Conservation (phyloP, 2,888 invertebrate species). For the Mystacides longicornis region DNA sequence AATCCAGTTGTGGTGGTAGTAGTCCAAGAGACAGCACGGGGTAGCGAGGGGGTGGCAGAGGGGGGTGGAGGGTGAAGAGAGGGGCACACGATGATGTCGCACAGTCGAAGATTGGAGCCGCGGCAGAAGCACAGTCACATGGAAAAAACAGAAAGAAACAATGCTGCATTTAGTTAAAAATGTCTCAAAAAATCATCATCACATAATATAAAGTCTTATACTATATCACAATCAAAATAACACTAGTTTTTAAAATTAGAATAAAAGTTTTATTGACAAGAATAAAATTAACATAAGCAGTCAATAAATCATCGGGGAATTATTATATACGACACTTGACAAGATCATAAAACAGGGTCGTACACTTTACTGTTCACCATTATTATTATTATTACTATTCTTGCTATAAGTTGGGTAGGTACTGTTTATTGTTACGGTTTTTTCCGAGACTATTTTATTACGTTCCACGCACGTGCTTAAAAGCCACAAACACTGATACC, state of each 20-base stretch:
- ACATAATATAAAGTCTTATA: background rate
- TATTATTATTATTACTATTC: background rate
- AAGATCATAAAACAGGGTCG: conserved; percentile 15
- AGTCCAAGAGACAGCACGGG: conserved; percentile 25
- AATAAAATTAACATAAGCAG: conserved; percentile 3
- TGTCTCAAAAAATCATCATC: background rate
- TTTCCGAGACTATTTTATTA: background rate
- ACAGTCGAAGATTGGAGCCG: conserved; percentile 28
- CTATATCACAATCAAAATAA: background rate
- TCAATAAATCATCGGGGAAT: conserved; percentile 9
- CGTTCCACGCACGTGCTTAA: conserved; percentile 9
- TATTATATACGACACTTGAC: conserved; percentile 13
- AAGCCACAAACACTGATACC: conserved; percentile 1
- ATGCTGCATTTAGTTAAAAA: conserved; percentile 29
- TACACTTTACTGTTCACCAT: background rate
- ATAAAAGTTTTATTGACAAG: background rate
- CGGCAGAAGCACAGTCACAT: conserved; percentile 22
- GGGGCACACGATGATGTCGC: conserved; percentile 23
- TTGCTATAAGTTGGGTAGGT: too few relatives aligned
- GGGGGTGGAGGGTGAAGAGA: conserved; percentile 28
- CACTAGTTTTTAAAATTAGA: background rate
- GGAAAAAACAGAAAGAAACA: conserved; percentile 28
- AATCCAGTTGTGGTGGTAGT: conserved; percentile 22
- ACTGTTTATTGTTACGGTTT: too few relatives aligned
- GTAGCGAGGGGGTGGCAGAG: conserved; percentile 26